These are phyloP conservation scores for Nasonia giraulti DNA, from an alignment of 1,140 invertebrate species.

Conservation along the genomic window DNA sequence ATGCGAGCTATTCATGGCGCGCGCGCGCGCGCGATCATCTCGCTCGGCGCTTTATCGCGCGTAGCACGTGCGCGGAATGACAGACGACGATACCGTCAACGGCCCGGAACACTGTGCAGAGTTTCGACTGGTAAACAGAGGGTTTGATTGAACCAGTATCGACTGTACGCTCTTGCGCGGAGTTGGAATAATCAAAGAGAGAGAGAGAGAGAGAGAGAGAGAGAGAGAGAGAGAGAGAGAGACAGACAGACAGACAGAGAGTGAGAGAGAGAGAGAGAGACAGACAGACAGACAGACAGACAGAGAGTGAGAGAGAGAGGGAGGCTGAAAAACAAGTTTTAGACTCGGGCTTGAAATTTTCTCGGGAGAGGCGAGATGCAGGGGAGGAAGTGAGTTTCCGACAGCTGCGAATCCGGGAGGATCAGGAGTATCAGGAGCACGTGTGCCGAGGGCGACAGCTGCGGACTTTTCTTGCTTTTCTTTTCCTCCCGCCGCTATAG, in stretches of 20 bases:
- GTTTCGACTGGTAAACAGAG: slow-evolving; percentile 3
- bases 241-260: too few species aligned
- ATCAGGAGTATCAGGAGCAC: slow-evolving; percentile 15
- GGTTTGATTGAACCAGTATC: neutral
- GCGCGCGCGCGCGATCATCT: neutral
- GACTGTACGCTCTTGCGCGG: neutral
- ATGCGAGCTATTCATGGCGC: neutral
- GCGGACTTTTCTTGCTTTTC: slow-evolving; percentile 27
- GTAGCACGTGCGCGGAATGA: slow-evolving; percentile 33
- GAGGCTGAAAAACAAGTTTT: neutral
- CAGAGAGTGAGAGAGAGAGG: neutral
- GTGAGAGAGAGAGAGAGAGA: neutral
- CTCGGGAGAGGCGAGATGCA: neutral
- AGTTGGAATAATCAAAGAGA: neutral
- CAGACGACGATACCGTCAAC: slow-evolving; percentile 2
- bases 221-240: neutral
- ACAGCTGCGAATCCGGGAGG: slow-evolving; percentile 50
- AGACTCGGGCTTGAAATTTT: neutral
- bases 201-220: neutral
- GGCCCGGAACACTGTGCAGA: neutral
- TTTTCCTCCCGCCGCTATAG: neutral
- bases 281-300: too few species aligned
- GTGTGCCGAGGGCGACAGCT: neutral
- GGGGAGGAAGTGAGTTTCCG: slow-evolving; percentile 48
- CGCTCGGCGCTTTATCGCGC: neutral